phyloP scores from a whole-genome alignment of 2,113 vertebrate species.

The Rhabdornis inornatus region DNA sequence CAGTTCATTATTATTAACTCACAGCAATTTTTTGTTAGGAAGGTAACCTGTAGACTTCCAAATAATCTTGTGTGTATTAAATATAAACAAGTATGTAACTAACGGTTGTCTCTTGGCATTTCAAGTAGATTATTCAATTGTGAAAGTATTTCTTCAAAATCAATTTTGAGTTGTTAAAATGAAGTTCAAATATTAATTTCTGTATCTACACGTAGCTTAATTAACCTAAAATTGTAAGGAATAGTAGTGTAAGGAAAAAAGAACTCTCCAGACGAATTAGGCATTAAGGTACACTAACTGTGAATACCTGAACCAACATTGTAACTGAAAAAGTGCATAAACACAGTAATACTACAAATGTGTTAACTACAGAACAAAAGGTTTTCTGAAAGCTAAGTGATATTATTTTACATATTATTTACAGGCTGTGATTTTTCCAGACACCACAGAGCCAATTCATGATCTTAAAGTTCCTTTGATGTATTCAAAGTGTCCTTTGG shows the following conservation, averaged over 20 bases:
- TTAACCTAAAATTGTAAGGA: conserved; percentile 66
- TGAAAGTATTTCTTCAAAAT: conserved; percentile 40
- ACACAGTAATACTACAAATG: conserved; percentile 76
- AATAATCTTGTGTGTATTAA: conserved; percentile 40
- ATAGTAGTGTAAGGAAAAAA: conserved; percentile 68
- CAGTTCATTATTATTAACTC: conserved; percentile 54
- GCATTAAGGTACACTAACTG: conserved; percentile 51
- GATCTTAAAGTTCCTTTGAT: conserved; percentile 12
- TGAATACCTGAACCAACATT: conserved; percentile 69
- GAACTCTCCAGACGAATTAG: conserved; percentile 53
- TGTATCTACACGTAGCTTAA: conserved; percentile 71
- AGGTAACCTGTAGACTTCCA: conserved; percentile 59
- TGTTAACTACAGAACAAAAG: conserved; percentile 69
- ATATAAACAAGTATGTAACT: conserved; percentile 57
- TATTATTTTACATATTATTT: conserved; percentile 70
- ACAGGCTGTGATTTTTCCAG: conserved; percentile 63
- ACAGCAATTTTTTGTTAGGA: conserved; percentile 66
- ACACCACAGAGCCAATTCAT: conserved; percentile 60
- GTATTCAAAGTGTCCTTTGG: conserved; percentile 9
- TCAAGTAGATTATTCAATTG: conserved; percentile 59
- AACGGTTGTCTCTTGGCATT: conserved; percentile 18
- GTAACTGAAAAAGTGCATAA: conserved; percentile 81
- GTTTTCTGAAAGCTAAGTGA: conserved; percentile 58
- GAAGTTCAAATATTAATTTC: conserved; percentile 60
- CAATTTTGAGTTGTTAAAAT: conserved; percentile 50